phyloP scores from a whole-genome alignment of 2,888 invertebrate species.

The Drosophila maculinotata region DNA sequence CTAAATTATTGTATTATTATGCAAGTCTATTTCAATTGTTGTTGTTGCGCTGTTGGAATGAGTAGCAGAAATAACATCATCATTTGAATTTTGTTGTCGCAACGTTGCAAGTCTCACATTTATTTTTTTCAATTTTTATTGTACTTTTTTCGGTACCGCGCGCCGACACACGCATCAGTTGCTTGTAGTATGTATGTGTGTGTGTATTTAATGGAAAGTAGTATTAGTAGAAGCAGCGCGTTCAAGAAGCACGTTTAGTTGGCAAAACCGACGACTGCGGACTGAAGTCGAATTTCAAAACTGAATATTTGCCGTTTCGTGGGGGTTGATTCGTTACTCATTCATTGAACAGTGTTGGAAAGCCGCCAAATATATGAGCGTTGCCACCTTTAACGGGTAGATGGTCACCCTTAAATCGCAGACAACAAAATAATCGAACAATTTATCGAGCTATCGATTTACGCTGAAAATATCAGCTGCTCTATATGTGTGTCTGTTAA shows the following conservation, averaged over 20 bases:
- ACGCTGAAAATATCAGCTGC: neutral
- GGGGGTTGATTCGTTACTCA: constrained; percentile 31
- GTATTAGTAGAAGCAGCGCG: constrained; percentile 44
- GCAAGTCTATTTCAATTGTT: constrained; percentile 19
- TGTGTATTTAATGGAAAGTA: constrained; percentile 38
- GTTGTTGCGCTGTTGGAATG: neutral
- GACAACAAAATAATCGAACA: neutral
- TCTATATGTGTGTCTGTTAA: neutral
- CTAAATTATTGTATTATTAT: neutral
- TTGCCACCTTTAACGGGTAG: constrained; percentile 21
- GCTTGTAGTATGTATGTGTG: constrained; percentile 35
- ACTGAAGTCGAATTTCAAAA: constrained; percentile 56
- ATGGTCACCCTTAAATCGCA: constrained; percentile 32
- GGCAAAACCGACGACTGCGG: constrained; percentile 81
- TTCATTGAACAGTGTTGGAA: constrained; percentile 28
- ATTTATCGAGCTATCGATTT: neutral
- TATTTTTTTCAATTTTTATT: constrained; percentile 23
- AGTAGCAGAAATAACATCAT: neutral
- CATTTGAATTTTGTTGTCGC: constrained; percentile 20
- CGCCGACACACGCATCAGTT: constrained; percentile 54
- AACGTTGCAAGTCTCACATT: constrained; percentile 23
- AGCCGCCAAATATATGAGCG: neutral
- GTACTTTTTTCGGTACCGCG: constrained; percentile 37
- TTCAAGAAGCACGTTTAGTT: constrained; percentile 80
- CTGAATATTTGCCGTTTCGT: constrained; percentile 32